Conservation (phyloP, 2,113 vertebrate species). For the Eptesicus fuscus region DNA sequence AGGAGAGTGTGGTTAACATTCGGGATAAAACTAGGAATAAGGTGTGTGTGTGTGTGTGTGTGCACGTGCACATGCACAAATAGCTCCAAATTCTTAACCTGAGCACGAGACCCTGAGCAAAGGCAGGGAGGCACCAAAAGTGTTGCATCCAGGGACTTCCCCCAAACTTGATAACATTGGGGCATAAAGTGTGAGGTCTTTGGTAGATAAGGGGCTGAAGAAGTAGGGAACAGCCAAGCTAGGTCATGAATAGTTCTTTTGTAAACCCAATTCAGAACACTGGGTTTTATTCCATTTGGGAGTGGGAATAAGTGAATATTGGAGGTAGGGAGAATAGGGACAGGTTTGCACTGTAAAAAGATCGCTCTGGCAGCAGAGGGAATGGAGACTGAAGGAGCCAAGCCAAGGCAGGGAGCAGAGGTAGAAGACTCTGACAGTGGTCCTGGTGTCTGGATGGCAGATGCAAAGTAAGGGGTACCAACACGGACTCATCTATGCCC, state of each 20-base stretch:
- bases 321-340: not conserved
- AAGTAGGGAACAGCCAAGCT: not conserved
- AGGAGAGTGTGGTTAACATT: not conserved
- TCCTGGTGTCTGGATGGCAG: not conserved
- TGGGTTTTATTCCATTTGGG: not conserved
- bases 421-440: not conserved
- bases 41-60: not conserved
- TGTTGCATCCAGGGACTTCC: not conserved
- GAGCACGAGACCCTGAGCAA: not conserved
- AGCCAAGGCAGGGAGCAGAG: not conserved
- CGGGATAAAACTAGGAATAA: not conserved
- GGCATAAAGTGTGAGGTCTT: not conserved
- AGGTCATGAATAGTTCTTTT: not conserved
- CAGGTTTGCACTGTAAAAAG: not conserved
- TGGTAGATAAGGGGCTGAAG: not conserved
- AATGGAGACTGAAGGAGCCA: not conserved
- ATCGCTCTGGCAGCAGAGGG: not conserved
- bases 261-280: not conserved
- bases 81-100: not conserved
- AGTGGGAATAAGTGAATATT: not conserved
- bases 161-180: not conserved
- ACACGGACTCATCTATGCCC: not conserved
- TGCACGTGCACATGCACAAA: fast-evolving
- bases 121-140: not conserved
- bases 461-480: not conserved